These are phyloP conservation scores for Drosophila ercepeae DNA, from an alignment of 1,140 invertebrate genomes.

Conservation along the genomic window DNA sequence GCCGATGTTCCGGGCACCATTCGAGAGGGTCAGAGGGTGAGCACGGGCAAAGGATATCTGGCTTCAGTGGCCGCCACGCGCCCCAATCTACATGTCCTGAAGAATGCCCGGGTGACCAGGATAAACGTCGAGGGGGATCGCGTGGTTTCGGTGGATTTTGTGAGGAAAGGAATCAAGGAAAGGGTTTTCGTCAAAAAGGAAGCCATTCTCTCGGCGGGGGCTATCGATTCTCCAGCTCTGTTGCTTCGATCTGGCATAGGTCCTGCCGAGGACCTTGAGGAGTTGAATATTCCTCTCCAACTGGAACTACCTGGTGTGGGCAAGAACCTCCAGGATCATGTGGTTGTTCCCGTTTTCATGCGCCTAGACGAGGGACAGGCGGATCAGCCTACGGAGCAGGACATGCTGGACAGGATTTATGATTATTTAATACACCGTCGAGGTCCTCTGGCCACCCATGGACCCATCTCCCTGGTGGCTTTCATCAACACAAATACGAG, in stretches of 20 bases:
- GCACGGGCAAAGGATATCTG: conserved; percentile 81
- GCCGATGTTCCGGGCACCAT: conserved; percentile 84
- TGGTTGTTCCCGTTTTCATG: conserved; percentile 80
- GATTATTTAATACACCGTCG: conserved; percentile 68
- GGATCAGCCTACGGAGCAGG: conserved; percentile 27
- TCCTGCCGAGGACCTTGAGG: conserved; percentile 83
- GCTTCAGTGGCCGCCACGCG: conserved; percentile 69
- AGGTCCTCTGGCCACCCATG: conserved; percentile 85
- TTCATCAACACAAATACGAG: conserved; percentile 61
- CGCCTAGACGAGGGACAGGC: conserved; percentile 35
- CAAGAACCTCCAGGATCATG: conserved; percentile 86
- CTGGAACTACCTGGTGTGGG: conserved; percentile 86
- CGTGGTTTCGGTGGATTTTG: conserved; percentile 75
- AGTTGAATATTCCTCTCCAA: conserved; percentile 82
- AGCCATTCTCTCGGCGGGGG: conserved; percentile 85
- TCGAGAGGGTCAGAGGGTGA: conserved; percentile 86
- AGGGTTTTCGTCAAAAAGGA: conserved; percentile 84
- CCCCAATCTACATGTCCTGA: conserved; percentile 89
- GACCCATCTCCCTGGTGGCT: conserved; percentile 53
- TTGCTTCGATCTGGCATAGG: conserved; percentile 86
- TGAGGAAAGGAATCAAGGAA: conserved; percentile 55
- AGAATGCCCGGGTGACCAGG: conserved; percentile 86
- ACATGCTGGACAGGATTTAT: conserved; percentile 52
- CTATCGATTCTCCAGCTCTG: conserved; percentile 85
- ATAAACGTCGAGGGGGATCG: conserved; percentile 84